phyloP scores from a whole-genome alignment of 2,113 vertebrate species.

The Melanotaenia duboulayi region DNA sequence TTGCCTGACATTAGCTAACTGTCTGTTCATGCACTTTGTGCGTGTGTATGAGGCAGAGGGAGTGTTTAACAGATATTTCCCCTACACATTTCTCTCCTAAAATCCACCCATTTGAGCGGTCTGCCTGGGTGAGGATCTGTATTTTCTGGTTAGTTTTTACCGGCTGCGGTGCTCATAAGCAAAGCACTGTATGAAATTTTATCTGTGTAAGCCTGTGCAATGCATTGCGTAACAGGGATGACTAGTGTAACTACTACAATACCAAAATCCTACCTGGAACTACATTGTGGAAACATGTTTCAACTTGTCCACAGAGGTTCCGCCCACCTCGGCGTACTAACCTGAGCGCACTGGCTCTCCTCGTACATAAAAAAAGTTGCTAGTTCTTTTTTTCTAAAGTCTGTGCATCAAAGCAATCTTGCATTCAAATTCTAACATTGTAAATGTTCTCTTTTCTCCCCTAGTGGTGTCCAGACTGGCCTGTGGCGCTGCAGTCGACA shows the following conservation, averaged over 20 bases:
- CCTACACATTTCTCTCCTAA: not conserved
- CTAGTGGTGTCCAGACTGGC: slow-evolving; percentile 71
- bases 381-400: not conserved
- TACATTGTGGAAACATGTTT: slow-evolving; percentile 64
- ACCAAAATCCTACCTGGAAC: slow-evolving; percentile 12
- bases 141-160: not conserved
- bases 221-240: slow-evolving; percentile 15
- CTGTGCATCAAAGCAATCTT: not conserved
- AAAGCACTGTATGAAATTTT: slow-evolving; percentile 5
- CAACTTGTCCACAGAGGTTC: slow-evolving; percentile 59
- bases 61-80: slow-evolving; percentile 21
- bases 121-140: not conserved
- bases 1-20: slow-evolving; percentile 82
- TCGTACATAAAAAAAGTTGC: not conserved
- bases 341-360: not conserved
- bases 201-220: not conserved
- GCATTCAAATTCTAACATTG: not conserved
- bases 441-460: not conserved
- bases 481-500: slow-evolving; percentile 78
- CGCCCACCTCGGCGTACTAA: slow-evolving; percentile 55
- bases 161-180: slow-evolving; percentile 18
- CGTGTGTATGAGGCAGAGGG: slow-evolving; percentile 33
- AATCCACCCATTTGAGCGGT: not conserved
- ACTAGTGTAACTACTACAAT: slow-evolving; percentile 6
- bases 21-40: slow-evolving; percentile 77